phyloP scores from a whole-genome alignment of 2,797 vertebrate genomes.

The Acomys russatus region DNA sequence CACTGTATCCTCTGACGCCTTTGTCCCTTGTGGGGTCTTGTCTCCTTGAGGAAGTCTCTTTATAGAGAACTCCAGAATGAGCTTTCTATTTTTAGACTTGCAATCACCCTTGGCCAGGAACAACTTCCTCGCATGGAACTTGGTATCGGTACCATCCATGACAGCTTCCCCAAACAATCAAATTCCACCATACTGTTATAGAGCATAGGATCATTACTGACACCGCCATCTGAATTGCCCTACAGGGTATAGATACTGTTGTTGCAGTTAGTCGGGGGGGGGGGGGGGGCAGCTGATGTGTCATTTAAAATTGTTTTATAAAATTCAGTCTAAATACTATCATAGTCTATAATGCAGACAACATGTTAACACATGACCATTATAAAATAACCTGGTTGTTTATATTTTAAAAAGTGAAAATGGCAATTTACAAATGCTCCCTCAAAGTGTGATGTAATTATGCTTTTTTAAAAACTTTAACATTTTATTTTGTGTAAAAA shows the following conservation, averaged over 20 bases:
- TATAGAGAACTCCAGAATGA: slow-evolving; percentile 30
- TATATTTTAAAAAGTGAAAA: slow-evolving; percentile 55
- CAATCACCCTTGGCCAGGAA: slow-evolving; percentile 22
- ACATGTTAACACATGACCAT: slow-evolving; percentile 49
- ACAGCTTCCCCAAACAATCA: slow-evolving; percentile 64
- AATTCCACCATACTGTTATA: slow-evolving; percentile 71
- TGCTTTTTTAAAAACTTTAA: slow-evolving; percentile 81
- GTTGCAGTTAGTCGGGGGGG: slow-evolving; percentile 41
- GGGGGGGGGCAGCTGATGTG: slow-evolving; percentile 23
- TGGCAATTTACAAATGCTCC: slow-evolving; percentile 47
- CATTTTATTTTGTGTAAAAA: slow-evolving; percentile 99
- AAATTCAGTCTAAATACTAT: slow-evolving; percentile 66
- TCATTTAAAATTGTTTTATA: slow-evolving; percentile 70
- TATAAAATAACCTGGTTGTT: slow-evolving; percentile 56
- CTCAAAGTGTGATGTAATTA: slow-evolving; percentile 24
- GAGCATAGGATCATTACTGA: slow-evolving; percentile 62
- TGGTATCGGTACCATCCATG: background rate
- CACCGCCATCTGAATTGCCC: slow-evolving; percentile 52
- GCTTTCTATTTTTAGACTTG: slow-evolving; percentile 14
- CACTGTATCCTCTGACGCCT: background rate
- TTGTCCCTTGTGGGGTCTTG: background rate
- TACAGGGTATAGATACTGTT: slow-evolving; percentile 58
- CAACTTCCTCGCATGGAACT: background rate
- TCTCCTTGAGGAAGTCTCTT: slow-evolving; percentile 50
- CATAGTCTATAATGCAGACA: slow-evolving; percentile 29